Evolutionary conservation across 2,888 invertebrate species (phyloP), one percentile per base, ranked within the genome.

Genomic region (Cheilosia scutellata): DNA sequence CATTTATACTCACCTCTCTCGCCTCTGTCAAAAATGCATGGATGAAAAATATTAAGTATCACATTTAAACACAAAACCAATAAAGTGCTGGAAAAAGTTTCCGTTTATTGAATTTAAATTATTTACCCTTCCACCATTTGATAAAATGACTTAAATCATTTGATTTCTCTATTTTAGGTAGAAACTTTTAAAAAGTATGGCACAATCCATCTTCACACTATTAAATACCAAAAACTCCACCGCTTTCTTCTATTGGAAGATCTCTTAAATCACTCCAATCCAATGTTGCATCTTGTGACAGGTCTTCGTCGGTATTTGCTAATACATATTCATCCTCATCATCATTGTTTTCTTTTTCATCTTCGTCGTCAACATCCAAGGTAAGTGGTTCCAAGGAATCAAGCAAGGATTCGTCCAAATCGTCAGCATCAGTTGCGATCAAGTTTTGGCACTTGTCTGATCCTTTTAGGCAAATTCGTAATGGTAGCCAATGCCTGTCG

Each of bases 301-400:
- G 6, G 13, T 44, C 31, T 2, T 42, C 11, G 11, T 53, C 2
- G 20, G 20, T 20, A 20, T 20, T 20, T 20, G 0, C 20, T 20
- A 20, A 20, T 20, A 20, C 20, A 20, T 20, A 20, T 20, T 20
- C 1, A 20, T 20, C 20, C 20, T 33, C 33, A 9, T 9, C 33
- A 37, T 37, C 37, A 29, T 29, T 11, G 4, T 9, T 20, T 16
- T 25, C 29, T 47, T 33, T 2, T 33, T 0, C 13, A 27, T 71
- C 60, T n/a, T 65, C 72, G 13, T 65, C 72, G 13, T 53, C 53
- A 2, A 74, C 5, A 33, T 53, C 16, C 44, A 74, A 53, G 16
- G 53, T 42, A 42, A 72, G 58, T 33, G 71, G 71, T 49, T 40
- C 29, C 9, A 58, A 29, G 4, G 27, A n/a, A n/a, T 3, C 16